Evolutionary conservation across 23 tunicate genomes (phyloP), one percentile per base, ranked within the genome.

Genomic region (Oikopleura dioica): DNA sequence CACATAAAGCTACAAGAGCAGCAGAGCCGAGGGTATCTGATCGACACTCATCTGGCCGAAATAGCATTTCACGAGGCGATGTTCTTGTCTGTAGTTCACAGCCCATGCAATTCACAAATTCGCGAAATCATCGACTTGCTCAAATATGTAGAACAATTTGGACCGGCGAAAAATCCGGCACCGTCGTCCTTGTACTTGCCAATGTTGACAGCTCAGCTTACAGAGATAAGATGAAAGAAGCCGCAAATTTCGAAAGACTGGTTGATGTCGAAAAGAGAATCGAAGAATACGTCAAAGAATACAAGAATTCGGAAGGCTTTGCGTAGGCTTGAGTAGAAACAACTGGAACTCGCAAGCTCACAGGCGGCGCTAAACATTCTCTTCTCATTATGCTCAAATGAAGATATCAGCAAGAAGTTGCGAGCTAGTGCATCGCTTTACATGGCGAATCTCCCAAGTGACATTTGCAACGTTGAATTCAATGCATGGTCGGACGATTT

Each of bases 401-500:
- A 21, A 63, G 26, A 28, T 63, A 2, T 63, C 26, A 31, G 26
- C 72, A 2, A 63, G 5, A 63, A 63, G 26, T 12, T 28, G 2
- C 72, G 72, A 24, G 72, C 72, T 63, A 23, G 33, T 12, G 72
- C 72, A 12, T 28, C 2, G 5, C 72, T 63, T 28, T 63, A 16
- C 72, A 63, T 63, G 72, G 72, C 30, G 33, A 24, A 28, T 63
- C 33, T 63, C 5, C 72, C 72, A 28, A 63, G 26, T 63, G 72
- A 63, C 16, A 2, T 63, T 16, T 2, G 26, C 33, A 31, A 23
- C 30, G 33, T 2, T 28, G 72, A 63, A 28, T 63, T 63, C 26
- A 16, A 23, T 31, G 30, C 72, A 2, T 63, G 72, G 72, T 23
- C 30, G 2, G 72, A 63, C 26, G 33, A 63, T 4, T 31, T 63